Conservation (phyloP, 2,888 invertebrate genomes). For the Ectobius pallidus region DNA sequence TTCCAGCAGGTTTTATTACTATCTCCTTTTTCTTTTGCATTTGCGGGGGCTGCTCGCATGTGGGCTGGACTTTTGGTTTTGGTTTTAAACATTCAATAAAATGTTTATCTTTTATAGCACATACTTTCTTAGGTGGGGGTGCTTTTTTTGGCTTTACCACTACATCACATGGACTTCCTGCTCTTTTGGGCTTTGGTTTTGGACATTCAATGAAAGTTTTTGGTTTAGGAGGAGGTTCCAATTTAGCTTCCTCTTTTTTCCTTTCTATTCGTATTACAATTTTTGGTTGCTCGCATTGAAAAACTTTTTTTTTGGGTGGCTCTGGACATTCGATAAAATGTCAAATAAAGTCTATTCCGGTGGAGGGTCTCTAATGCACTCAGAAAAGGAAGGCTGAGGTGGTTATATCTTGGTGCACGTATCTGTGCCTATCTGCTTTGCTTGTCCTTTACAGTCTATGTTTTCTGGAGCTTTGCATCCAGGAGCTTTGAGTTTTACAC, state of each 20-base stretch:
- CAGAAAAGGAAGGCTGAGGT: constrained; percentile 1
- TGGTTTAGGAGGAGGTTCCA: too few species aligned
- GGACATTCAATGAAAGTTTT: background rate
- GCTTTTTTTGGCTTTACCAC: background rate
- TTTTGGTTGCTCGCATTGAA: background rate
- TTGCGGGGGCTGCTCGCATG: background rate
- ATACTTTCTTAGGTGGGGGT: background rate
- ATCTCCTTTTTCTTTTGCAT: background rate
- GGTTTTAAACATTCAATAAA: background rate
- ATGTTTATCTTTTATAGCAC: background rate
- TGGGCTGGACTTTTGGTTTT: background rate
- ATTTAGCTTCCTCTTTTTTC: too few species aligned
- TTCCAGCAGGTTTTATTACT: background rate
- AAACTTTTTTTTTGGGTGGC: background rate
- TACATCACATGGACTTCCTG: background rate
- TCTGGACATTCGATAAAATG: background rate
- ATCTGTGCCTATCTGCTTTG: background rate
- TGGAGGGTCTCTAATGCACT: background rate
- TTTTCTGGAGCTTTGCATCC: background rate
- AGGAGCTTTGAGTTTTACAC: background rate
- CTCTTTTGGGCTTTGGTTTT: background rate
- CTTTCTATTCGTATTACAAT: background rate
- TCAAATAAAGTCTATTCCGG: background rate
- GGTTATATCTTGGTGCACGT: background rate
- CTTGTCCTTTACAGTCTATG: background rate